Base-by-base conservation (phyloP, 2,113 vertebrate species). In the Pluvianellus socialis region DNA sequence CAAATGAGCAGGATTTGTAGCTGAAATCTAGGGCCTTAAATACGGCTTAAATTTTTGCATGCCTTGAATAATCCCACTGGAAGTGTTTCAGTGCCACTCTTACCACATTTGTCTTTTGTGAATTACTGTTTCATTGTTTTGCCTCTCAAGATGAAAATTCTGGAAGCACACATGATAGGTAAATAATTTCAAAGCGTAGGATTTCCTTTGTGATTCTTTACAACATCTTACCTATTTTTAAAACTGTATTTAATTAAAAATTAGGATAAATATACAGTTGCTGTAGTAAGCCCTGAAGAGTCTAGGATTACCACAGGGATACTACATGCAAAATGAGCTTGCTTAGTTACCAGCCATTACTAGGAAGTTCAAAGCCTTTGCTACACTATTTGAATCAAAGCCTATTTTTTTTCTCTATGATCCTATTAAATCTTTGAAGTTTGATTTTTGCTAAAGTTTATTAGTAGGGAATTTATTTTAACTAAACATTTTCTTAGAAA, bases 1-100 rank as follows among this genome's bases (percentile, higher is more conserved):
- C 76, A 94, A 93, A 93, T 82, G 80, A 96, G 44, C 9, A 63
- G 68, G 52, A 84, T 94, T 86, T 86, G 65, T 95, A 38, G 32
- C 44, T 82, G 89, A 79, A 91, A 92, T 89, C 56, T 35, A 75
- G 30, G 47, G 26, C 63, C 44, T 79, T 82, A 82, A 91, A 24
- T 53, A 40, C 19, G 38, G 4, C 0, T 79, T 86, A 79, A 89
- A 82, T 9, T 92, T 92, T 74, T 74, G 30, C 44, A 61, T 80
- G 33, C 76, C 33, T 83, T 75, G 92, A 86, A 77, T 80, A 81
- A 88, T 86, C 21, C 27, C 40, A 50, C 16, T 92, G 75, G 45
- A 94, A 94, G 38, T 71, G 44, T 52, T 85, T 68, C 79, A 71
- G 26, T 65, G 23, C 30, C 30, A 44, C 17, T 90, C 35, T 82